These are phyloP conservation scores for Antennarius maculatus DNA, from an alignment of 2,797 vertebrate genomes.

Conservation along the genomic window DNA sequence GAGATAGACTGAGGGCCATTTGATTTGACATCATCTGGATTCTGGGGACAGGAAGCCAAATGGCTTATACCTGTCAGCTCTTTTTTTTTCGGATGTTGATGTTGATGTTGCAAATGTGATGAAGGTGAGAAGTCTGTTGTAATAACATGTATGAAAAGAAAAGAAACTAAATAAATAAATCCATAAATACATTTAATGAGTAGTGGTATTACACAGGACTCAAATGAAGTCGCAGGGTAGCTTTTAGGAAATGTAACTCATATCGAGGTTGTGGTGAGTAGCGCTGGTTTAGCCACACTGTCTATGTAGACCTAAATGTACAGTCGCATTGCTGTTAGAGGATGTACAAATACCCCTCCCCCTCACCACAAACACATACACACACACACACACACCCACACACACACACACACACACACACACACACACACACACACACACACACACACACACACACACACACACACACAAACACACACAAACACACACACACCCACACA, in stretches of 20 bases:
- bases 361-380: conserved; percentile 18
- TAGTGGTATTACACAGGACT: conserved; percentile 15
- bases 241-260: conserved; percentile 64
- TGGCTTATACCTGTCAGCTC: no score
- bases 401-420: conserved; percentile 40
- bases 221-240: conserved; percentile 16
- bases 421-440: conserved; percentile 34
- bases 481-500: conserved; percentile 24
- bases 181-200: conserved; percentile 24
- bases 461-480: conserved; percentile 21
- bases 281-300: conserved; percentile 70
- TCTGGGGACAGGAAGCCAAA: no score
- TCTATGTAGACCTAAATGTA: conserved; percentile 63
- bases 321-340: conserved; percentile 67
- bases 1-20: background rate
- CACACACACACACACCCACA: conserved; percentile 13
- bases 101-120: no score
- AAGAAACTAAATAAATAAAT: no score
- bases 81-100: no score
- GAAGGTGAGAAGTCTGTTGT: no score
- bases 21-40: conserved; percentile 17
- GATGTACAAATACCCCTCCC: conserved; percentile 39
- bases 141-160: no score
- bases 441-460: conserved; percentile 24
- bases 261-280: conserved; percentile 72